Percentiles rank a stretch among this genome's conserved stretches.
Conservation (phyloP, 2,888 invertebrate genomes). For the Leptinotarsa tumamoca region DNA sequence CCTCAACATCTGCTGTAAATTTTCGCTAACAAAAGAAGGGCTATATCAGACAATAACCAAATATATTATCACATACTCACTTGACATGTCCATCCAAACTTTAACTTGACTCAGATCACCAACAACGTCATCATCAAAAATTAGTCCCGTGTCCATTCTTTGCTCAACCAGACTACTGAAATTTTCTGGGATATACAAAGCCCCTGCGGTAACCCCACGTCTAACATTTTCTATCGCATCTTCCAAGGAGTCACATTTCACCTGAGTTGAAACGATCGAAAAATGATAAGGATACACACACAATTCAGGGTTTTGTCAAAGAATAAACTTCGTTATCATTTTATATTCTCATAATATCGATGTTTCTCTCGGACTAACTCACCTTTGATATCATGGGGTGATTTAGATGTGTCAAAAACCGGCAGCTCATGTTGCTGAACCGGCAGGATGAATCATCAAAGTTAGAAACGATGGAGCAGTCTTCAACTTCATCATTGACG, state of each 20-base stretch:
- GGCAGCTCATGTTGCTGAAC: constrained; percentile 71
- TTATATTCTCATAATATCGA: too few relatives aligned
- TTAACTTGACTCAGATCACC: constrained; percentile 74
- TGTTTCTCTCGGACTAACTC: neutral
- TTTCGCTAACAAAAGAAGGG: too few relatives aligned
- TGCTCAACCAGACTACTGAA: constrained; percentile 76
- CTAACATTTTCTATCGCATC: constrained; percentile 70
- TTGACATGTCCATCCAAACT: constrained; percentile 70
- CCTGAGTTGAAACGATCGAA: constrained; percentile 54
- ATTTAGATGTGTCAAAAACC: constrained; percentile 71
- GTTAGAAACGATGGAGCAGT: neutral
- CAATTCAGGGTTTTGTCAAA: neutral
- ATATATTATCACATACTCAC: constrained; percentile 28
- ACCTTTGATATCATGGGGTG: constrained; percentile 62
- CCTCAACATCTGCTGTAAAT: too few relatives aligned
- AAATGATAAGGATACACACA: neutral
- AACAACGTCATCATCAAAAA: constrained; percentile 67
- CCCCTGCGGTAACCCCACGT: constrained; percentile 72
- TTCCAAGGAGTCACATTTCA: constrained; percentile 68
- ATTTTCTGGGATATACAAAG: constrained; percentile 77
- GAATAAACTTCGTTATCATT: neutral
- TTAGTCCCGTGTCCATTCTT: constrained; percentile 72
- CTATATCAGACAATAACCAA: too few relatives aligned
- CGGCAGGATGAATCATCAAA: constrained; percentile 39
- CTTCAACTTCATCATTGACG: constrained; percentile 77